Evolutionary conservation across 92 coral and sea anemone genomes (phyloP), one percentile per base, ranked within the genome.

Genomic region (Palythoa heliodiscus): DNA sequence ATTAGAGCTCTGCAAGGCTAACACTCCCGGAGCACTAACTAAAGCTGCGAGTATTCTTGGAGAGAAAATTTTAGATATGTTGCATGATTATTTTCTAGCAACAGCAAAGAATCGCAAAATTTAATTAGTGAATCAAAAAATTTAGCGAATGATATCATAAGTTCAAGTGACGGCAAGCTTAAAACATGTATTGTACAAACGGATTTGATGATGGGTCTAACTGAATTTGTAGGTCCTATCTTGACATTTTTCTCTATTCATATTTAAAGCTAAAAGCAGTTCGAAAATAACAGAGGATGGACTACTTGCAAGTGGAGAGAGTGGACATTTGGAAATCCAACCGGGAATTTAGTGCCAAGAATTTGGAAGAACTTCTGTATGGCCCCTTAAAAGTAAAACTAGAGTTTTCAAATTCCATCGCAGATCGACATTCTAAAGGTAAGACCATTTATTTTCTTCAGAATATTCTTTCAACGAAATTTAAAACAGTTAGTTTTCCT

Each of bases 241-340:
- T 11, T 9, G 38, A 61, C 17, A 29, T 35, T 76, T 58, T 54
- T 12, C 15, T 76, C 39, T 60, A 9, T 57, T 68, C 66, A n/a
- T 64, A 52, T 29, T 54, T 67, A 23, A 24, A 80, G 11, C 55
- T 25, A 15, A 39, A 5, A 77, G 69, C 10, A 11, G 37, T 20
- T 39, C 19, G 54, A 1, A n/a, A 78, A 38, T 61, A 50, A 20
- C 37, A 50, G 2, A 37, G 23, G 70, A 78, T 57, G 71, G 83
- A 38, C 11, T 20, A 37, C 43, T 64, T 43, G 71, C 19, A 47
- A n/a, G 61, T 58, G 64, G 68, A 14, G 52, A 47, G 39, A 64
- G 5, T 16, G 37, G 55, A 47, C 84, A 80, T 66, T 25, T 43
- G 73, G 84, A 66, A 80, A 80, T 12, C 84, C 84, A 64, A 75